These are phyloP conservation scores for Holotrichia oblita DNA, from an alignment of 1,140 invertebrate species.

Conservation along the genomic window DNA sequence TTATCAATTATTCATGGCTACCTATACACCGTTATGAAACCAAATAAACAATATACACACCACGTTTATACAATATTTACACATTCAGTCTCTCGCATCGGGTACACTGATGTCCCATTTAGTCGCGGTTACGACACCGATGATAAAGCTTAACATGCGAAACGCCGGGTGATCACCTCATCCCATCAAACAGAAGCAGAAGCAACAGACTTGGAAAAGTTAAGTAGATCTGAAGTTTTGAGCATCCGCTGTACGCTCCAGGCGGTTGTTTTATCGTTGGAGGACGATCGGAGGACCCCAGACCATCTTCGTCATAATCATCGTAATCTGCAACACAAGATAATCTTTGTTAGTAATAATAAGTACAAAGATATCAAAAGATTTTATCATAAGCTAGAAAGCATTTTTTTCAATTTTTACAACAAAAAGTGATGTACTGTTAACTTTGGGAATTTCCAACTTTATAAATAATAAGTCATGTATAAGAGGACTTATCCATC, in stretches of 20 bases:
- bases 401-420: no score
- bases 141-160: not conserved
- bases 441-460: no score
- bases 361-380: no score
- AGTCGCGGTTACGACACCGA: not conserved
- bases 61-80: slow-evolving; percentile 37
- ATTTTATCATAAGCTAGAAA: no score
- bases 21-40: slow-evolving; percentile 20
- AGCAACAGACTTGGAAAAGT: slow-evolving; percentile 28
- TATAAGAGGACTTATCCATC: no score
- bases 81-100: slow-evolving; percentile 32
- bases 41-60: slow-evolving; percentile 32
- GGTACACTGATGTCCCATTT: slow-evolving; percentile 30
- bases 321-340: slow-evolving; percentile 22
- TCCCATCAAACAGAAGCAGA: slow-evolving; percentile 12
- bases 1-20: not conserved
- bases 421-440: no score
- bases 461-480: no score
- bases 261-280: slow-evolving; percentile 29
- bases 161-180: slow-evolving; percentile 15
- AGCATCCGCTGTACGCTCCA: slow-evolving; percentile 7
- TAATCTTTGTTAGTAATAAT: not conserved
- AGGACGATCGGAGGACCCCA: not conserved
- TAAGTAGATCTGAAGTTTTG: slow-evolving; percentile 14
- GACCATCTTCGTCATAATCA: slow-evolving; percentile 22